Evolutionary conservation across 1,140 invertebrate species (phyloP).

Genomic region (Mactra quadrangularis): DNA sequence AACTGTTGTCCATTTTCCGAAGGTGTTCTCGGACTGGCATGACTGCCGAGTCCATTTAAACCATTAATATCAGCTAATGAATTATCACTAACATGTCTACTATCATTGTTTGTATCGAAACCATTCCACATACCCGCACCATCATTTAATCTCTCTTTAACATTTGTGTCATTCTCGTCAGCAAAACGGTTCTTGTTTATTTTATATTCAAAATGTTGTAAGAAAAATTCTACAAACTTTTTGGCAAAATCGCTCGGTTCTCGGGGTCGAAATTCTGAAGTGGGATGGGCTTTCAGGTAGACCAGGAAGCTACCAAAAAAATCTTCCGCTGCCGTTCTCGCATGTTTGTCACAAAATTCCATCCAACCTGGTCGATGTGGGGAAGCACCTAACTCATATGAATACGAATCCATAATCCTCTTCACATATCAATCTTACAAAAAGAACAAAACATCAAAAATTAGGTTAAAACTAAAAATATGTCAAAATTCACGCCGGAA

Average conservation of each 20-base stretch:
- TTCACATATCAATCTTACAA: background rate
- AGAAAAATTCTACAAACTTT: slow-evolving; percentile 93
- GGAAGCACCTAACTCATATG: slow-evolving; percentile 69
- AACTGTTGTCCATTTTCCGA: slow-evolving; percentile 62
- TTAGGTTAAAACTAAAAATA: slow-evolving; percentile 3
- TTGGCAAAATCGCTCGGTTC: slow-evolving; percentile 88
- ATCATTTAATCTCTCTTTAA: background rate
- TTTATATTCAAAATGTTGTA: slow-evolving; percentile 82
- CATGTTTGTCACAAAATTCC: slow-evolving; percentile 95
- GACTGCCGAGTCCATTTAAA: slow-evolving; percentile 7
- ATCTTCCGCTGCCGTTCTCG: slow-evolving; percentile 91
- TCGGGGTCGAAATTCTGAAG: slow-evolving; percentile 86
- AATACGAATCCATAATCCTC: slow-evolving; percentile 70
- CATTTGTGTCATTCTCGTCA: slow-evolving; percentile 44
- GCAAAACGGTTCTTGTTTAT: slow-evolving; percentile 67
- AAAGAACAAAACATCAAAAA: background rate
- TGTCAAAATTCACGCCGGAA: slow-evolving; percentile 63
- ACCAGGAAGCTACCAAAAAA: slow-evolving; percentile 93
- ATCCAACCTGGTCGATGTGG: slow-evolving; percentile 72
- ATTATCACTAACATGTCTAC: slow-evolving; percentile 58
- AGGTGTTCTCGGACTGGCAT: background rate
- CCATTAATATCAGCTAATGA: slow-evolving; percentile 16
- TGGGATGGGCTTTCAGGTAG: slow-evolving; percentile 89
- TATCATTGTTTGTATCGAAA: slow-evolving; percentile 10
- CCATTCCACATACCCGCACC: slow-evolving; percentile 1